Evolutionary conservation across 2,888 invertebrate species (phyloP).

Genomic region (Hololepta plana): DNA sequence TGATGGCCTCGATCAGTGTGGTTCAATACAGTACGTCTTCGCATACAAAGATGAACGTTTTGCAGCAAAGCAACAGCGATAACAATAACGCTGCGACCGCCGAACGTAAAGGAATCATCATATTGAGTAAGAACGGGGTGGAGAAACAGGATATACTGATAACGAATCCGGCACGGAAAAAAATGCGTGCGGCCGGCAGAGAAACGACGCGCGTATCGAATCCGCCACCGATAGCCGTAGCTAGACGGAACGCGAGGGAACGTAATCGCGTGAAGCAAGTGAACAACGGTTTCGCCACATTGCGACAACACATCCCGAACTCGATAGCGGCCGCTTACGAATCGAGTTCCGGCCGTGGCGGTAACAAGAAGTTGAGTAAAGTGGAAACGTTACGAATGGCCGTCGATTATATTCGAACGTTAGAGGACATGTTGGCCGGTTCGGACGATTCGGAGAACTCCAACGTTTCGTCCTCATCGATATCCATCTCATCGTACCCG

Average conservation of each 20-base stretch:
- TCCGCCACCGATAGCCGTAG: constrained; percentile 65
- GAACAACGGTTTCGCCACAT: constrained; percentile 77
- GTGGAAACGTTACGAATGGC: constrained; percentile 82
- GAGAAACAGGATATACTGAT: constrained; percentile 19
- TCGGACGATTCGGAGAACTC: constrained; percentile 26
- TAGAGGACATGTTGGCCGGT: constrained; percentile 56
- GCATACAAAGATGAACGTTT: constrained; percentile 41
- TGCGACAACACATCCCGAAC: constrained; percentile 72
- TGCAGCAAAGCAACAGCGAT: constrained; percentile 38
- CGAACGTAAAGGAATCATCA: constrained; percentile 32
- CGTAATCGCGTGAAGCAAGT: constrained; percentile 85
- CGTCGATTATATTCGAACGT: constrained; percentile 71
- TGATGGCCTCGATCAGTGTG: constrained; percentile 37
- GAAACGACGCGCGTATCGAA: constrained; percentile 26
- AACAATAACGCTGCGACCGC: constrained; percentile 23
- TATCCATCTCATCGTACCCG: constrained; percentile 8
- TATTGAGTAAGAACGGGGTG: constrained; percentile 31
- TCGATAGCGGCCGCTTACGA: constrained; percentile 55
- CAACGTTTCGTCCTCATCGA: constrained; percentile 5
- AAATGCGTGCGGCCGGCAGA: constrained; percentile 12
- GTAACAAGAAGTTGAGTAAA: constrained; percentile 65
- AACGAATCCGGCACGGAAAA: constrained; percentile 21
- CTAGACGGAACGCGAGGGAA: constrained; percentile 80
- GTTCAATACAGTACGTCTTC: constrained; percentile 40
- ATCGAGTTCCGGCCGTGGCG: constrained; percentile 43